Conservation (phyloP, 2,888 invertebrate species). For the Chaetogeoica ovagalla region DNA sequence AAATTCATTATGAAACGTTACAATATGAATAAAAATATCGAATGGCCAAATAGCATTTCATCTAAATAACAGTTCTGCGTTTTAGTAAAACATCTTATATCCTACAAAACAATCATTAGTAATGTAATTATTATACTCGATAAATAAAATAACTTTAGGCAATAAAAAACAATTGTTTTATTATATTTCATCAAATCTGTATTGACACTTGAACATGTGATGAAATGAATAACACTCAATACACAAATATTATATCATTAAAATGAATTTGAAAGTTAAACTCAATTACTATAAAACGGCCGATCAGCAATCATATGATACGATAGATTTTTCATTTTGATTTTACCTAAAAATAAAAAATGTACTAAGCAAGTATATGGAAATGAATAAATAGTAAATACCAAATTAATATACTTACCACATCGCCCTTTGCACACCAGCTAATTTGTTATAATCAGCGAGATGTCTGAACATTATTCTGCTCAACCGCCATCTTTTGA, state of each 20-base stretch:
- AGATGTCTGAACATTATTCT: conserved; percentile 87
- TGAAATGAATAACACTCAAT: neutral
- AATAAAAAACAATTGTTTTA: neutral
- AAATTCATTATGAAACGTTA: no score
- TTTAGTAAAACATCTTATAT: no score
- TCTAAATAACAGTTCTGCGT: no score
- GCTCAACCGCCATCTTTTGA: conserved; percentile 82
- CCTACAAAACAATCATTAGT: no score
- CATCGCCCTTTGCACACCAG: conserved; percentile 91
- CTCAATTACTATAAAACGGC: no score
- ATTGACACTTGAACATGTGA: conserved; percentile 13
- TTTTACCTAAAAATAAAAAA: conserved; percentile 33
- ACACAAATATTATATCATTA: neutral
- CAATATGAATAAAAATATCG: no score
- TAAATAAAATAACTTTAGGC: neutral
- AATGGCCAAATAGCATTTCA: no score
- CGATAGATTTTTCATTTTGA: neutral
- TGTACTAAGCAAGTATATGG: neutral
- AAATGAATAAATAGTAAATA: neutral
- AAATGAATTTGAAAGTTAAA: neutral
- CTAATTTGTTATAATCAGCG: conserved; percentile 90
- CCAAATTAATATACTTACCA: conserved; percentile 67
- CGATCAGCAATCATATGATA: neutral
- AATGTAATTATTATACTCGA: no score
- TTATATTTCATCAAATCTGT: neutral